Evolutionary conservation across 2,113 vertebrate species (phyloP), one percentile per base, ranked within the genome.

Genomic region (Choloepus hoffmanni): DNA sequence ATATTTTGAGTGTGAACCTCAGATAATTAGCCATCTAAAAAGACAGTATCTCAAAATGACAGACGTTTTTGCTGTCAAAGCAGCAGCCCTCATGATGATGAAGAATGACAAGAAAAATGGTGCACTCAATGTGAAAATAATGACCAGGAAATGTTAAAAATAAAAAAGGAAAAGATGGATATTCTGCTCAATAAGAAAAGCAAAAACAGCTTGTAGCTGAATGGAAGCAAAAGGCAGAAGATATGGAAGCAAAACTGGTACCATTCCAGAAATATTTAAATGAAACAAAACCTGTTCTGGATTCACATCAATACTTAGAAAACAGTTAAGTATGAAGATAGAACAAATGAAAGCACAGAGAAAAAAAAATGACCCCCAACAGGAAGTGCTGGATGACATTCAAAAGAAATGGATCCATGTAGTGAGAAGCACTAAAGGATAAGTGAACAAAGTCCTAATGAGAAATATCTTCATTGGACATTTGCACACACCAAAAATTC

Each of bases 361-460:
- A 55, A 16, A 55, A 55, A 5, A 55, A 55, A 16, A 5, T 16
- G 4, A 98, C 43, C 43, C 99, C 43, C 99, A 98, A 97, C 99
- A 99, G 97, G 99, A 99, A 98, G 99, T 99, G 99, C 96, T 99
- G 98, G 99, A 99, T 91, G 99, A 99, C 95, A 98, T 99, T 2
- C 99, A 99, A 97, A 98, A 95, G 90, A 99, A 99, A 93, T 97
- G 99, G 89, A 98, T 99, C 98, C 99, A 98, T 91, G 98, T 99
- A 40, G 97, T 99, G 81, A 99, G 99, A 98, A 99, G 99, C 97
- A 99, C 99, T 1, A 99, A 99, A 97, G 99, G 99, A 82, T 99
- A 99, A 98, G 99, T 99, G 48, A 99, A 99, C 97, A 99, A 99
- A 95, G 98, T 99, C 26, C 96, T 99, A 82, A 99, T 99, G 99